Base-by-base conservation (phyloP, 2,888 invertebrate species). In the Acanthosoma haemorrhoidale region DNA sequence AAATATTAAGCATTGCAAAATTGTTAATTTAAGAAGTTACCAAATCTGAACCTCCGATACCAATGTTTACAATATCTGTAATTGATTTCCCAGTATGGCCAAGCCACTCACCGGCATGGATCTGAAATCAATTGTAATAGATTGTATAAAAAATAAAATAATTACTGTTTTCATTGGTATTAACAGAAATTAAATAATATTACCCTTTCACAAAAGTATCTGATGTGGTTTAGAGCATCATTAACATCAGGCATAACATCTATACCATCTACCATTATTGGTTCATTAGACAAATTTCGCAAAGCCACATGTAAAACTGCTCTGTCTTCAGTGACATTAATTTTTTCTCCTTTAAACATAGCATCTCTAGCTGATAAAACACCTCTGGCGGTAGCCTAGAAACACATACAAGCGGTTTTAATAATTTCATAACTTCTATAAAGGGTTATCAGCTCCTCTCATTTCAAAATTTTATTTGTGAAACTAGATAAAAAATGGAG, bases 41-140 rank as follows among this genome's bases (percentile, higher is more conserved):
- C 79, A 99, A 85, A 83, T 99, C 99, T 1, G 98, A 99, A 38
- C 99, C 99, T 34, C 99, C 99, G 78, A 99, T 99, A 72, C 99
- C 99, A 80, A 99, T 99, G 81, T 99, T 99, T 72, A 99, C 91
- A 39, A 99, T 93, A 83, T 99, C 97, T 60, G 93, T 95, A 72
- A 99, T 98, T 71, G 89, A 81, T 81, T 96, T 93, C 16, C 96
- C 97, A 0, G 96, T 94, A 81, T 89, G 94, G 5, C 88, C 88
- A 72, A 83, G 82, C 87, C 87, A 88, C 43, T 80, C 76, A 4
- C 86, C 85, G 58, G 78, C 80, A 69, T 84, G 82, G 3, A 85
- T 80, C 77, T 79, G 68, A 15, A 78, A 77, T 68, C 36, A 18
- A 9, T 9, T 1, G 8, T 3, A 16, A 5, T 13, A 32, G 1